Evolutionary conservation across 2,797 vertebrate species (phyloP), one percentile per base, ranked within the genome.

Genomic region (Microcaecilia unicolor): DNA sequence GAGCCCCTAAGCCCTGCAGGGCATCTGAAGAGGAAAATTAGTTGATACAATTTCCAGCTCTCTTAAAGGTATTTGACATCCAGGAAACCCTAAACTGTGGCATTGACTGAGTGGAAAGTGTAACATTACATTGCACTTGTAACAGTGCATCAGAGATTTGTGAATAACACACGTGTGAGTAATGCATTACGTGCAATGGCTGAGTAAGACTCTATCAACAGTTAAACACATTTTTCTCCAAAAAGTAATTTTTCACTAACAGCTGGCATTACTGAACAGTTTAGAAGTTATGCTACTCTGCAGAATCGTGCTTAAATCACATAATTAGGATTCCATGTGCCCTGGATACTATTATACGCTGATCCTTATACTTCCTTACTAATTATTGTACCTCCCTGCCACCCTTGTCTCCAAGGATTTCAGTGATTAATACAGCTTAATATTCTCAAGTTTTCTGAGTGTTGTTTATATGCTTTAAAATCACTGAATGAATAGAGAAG

Each of bases 111-210:
- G 55, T 63, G 61, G 61, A 73, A 72, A 64, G 55, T 29, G 57
- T 71, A 68, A 72, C 59, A 70, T 58, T 63, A 64, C 22, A 3
- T 48, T 37, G 48, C 54, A 40, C 54, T 48, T 51, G 55, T 41
- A 55, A 46, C 48, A 46, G 50, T 65, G 58, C 48, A 9, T 13
- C 35, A 36, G 34, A 50, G 55, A 36, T 39, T 52, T 31, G 48
- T 38, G 40, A 63, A 57, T 41, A 50, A 43, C 51, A 57, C 34
- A 11, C 33, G 24, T 34, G 37, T 58, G 65, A 62, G 47, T 46
- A 55, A 56, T 43, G 21, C 10, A 3, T 19, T 41, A 4, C 14
- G 34, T 42, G 38, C 47, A 44, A 57, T 7, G 48, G 38, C 36
- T 16, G 48, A 43, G 26, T 18, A 46, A 51, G 42, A 44, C 50